Percentiles rank a stretch among this genome's conserved stretches.
phyloP scores from a whole-genome alignment of 2,888 invertebrate genomes.

The Dioctria linearis region DNA sequence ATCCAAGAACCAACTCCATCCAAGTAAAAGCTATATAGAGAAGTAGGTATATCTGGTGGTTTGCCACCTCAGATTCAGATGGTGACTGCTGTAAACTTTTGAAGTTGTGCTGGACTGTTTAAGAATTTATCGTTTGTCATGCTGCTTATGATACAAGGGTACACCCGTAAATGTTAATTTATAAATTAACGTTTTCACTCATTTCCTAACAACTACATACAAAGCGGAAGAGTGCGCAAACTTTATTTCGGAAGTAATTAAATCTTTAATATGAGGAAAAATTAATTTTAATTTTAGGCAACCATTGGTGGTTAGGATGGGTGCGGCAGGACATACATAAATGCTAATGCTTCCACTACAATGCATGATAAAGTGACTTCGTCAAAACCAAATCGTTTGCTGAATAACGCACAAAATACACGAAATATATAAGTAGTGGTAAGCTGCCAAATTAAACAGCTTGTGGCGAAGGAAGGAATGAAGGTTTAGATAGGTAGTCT shows the following conservation, averaged over 20 bases:
- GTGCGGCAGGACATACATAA: too few species aligned
- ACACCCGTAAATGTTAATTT: conserved; percentile 35
- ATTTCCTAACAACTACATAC: conserved; percentile 6
- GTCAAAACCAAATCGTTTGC: too few species aligned
- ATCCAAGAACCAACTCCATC: not conserved
- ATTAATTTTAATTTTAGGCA: too few species aligned
- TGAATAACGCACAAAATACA: too few species aligned
- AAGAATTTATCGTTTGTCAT: conserved; percentile 41
- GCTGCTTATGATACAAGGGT: not conserved
- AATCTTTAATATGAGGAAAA: not conserved
- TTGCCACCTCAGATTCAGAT: not conserved
- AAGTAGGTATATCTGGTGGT: not conserved
- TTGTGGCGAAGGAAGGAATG: too few species aligned
- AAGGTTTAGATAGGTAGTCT: too few species aligned
- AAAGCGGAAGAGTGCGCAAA: not conserved
- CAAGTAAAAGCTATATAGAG: not conserved
- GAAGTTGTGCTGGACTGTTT: conserved; percentile 30
- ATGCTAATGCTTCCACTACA: too few species aligned
- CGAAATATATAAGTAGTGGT: too few species aligned
- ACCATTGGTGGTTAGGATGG: too few species aligned
- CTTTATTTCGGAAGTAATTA: conserved; percentile 23
- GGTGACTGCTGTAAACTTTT: conserved; percentile 15
- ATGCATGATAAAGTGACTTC: too few species aligned
- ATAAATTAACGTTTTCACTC: conserved; percentile 30
- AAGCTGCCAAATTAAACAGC: too few species aligned